These are phyloP conservation scores for Metellina segmentata DNA, from an alignment of 2,888 invertebrate genomes.

Conservation along the genomic window DNA sequence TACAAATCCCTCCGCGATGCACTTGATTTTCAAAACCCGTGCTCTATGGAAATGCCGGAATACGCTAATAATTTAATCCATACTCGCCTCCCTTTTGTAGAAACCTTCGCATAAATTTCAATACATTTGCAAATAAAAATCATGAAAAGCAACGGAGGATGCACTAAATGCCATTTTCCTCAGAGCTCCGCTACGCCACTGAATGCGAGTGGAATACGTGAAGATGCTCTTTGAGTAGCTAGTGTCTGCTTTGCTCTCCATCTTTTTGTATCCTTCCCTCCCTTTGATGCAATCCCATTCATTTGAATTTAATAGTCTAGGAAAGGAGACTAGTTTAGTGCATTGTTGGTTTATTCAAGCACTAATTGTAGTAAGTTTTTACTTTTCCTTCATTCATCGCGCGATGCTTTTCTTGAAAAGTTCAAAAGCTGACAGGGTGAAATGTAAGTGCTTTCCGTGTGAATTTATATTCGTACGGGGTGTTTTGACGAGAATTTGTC, in stretches of 20 bases:
- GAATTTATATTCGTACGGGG: no score
- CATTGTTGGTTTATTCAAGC: not conserved
- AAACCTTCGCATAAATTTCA: conserved; percentile 61
- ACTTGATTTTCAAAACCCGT: conserved; percentile 67
- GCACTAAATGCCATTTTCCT: conserved; percentile 63
- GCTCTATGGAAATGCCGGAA: conserved; percentile 45
- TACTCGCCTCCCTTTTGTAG: conserved; percentile 45
- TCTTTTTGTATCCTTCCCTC: not conserved
- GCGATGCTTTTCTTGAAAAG: no score
- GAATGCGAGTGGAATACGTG: no score
- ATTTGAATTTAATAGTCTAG: not conserved
- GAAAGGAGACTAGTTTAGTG: not conserved
- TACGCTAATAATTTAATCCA: conserved; percentile 74
- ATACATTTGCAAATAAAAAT: conserved; percentile 73
- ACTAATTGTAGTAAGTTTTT: not conserved
- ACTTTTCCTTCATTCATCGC: not conserved
- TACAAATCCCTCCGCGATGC: conserved; percentile 51
- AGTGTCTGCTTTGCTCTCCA: not conserved
- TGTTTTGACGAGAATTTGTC: no score
- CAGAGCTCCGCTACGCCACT: not conserved
- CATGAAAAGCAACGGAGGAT: not conserved
- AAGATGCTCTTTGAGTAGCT: not conserved
- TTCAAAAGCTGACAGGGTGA: no score
- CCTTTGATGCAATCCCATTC: not conserved
- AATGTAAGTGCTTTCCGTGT: no score